These are phyloP conservation scores for Amblyopsis hoosieri DNA, from an alignment of 2,797 vertebrate genomes.

Conservation along the genomic window DNA sequence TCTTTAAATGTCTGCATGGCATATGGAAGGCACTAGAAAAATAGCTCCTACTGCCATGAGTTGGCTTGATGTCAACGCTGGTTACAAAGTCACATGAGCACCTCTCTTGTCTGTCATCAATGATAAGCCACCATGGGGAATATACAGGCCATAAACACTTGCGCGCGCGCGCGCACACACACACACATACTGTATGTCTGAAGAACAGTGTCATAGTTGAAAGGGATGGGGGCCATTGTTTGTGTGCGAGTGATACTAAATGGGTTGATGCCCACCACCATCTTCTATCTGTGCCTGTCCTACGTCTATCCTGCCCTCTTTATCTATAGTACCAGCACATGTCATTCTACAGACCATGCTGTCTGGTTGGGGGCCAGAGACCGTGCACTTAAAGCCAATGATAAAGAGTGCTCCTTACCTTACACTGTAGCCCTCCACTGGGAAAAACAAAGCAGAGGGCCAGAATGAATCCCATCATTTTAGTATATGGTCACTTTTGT, in stretches of 20 bases:
- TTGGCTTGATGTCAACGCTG: constrained; percentile 9
- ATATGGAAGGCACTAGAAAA: background rate
- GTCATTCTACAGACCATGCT: background rate
- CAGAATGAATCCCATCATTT: background rate
- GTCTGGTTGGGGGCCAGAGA: background rate
- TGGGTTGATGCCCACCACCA: constrained; percentile 45
- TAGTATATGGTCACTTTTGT: too few species aligned
- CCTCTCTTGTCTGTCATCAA: constrained; percentile 4
- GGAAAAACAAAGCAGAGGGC: background rate
- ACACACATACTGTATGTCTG: background rate
- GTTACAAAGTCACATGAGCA: constrained; percentile 52
- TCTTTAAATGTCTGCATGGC: background rate
- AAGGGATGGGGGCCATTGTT: constrained; percentile 37
- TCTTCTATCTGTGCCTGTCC: constrained; percentile 38
- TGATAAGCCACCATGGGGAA: constrained; percentile 8
- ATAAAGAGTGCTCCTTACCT: too few species aligned
- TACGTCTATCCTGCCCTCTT: constrained; percentile 1
- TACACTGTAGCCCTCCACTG: too few species aligned
- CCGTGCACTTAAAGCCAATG: too few species aligned
- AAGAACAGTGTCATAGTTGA: constrained; percentile 15
- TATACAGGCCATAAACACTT: constrained; percentile 1
- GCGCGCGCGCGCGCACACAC: constrained; percentile 10
- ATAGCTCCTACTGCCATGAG: background rate
- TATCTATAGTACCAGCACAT: background rate
- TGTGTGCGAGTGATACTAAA: constrained; percentile 42